These are phyloP conservation scores for Meteorus colon DNA, from an alignment of 2,888 invertebrate genomes.

Conservation along the genomic window DNA sequence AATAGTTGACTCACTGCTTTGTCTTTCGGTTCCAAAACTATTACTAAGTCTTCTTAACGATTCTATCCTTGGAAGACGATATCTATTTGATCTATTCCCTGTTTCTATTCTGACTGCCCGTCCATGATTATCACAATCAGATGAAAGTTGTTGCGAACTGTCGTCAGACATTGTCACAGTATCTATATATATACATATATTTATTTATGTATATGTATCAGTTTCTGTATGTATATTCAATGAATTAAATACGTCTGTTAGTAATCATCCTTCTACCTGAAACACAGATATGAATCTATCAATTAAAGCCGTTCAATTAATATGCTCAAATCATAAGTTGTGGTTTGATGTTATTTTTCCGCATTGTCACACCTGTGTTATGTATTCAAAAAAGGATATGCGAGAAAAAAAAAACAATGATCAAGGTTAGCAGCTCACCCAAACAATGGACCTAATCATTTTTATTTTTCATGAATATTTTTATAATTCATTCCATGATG, in stretches of 20 bases:
- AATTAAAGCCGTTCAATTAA: not conserved
- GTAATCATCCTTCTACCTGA: not conserved
- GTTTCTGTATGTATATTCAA: not conserved
- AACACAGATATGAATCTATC: not conserved
- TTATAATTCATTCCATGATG: not conserved
- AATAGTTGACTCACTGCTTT: constrained; percentile 55
- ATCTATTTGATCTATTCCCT: constrained; percentile 52
- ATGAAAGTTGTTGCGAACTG: constrained; percentile 57
- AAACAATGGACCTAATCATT: not conserved
- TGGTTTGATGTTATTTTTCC: too few species aligned
- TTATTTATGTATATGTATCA: not conserved
- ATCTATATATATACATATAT: not conserved
- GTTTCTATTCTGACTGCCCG: constrained; percentile 59
- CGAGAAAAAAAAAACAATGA: too few species aligned
- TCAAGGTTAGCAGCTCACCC: constrained; percentile 1
- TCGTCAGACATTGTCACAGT: constrained; percentile 64
- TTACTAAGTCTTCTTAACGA: constrained; percentile 61
- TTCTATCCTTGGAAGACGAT: constrained; percentile 57
- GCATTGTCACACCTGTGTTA: too few species aligned
- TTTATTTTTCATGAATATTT: not conserved
- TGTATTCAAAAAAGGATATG: too few species aligned
- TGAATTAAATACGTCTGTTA: constrained; percentile 6
- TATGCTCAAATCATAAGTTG: too few species aligned
- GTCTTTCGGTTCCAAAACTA: constrained; percentile 59
- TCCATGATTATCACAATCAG: constrained; percentile 59